phyloP scores from a whole-genome alignment of 2,888 invertebrate species.

The Electrophaes corylata region DNA sequence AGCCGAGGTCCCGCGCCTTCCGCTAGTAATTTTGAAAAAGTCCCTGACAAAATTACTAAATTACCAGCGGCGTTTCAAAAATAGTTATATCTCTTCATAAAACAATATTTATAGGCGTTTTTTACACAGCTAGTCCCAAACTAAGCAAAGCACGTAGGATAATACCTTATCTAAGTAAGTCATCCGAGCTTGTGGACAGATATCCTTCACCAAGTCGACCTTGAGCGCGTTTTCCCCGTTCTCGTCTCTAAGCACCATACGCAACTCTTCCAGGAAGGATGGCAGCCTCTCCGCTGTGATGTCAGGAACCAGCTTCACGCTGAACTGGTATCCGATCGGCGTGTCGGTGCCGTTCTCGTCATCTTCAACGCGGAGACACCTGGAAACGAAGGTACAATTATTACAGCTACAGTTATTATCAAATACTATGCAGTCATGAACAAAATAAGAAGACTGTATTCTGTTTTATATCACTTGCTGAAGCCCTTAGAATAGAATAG shows the following conservation, averaged over 20 bases:
- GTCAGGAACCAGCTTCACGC: constrained; percentile 76
- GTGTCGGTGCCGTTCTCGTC: constrained; percentile 50
- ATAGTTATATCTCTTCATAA: no score
- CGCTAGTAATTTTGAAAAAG: no score
- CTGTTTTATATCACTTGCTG: background rate
- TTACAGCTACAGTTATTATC: background rate
- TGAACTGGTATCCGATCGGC: constrained; percentile 78
- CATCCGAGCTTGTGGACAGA: constrained; percentile 78
- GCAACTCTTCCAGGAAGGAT: constrained; percentile 63
- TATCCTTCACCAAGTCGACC: constrained; percentile 69
- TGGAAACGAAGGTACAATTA: constrained; percentile 36
- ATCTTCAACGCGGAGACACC: constrained; percentile 83
- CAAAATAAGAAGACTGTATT: background rate
- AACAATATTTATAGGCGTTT: no score
- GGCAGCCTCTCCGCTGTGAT: constrained; percentile 58
- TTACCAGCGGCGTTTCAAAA: no score
- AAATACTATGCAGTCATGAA: background rate
- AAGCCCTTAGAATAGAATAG: no score
- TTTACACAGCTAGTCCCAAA: no score
- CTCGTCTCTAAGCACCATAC: constrained; percentile 47
- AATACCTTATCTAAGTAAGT: constrained; percentile 83
- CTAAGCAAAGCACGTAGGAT: no score
- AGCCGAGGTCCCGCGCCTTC: no score
- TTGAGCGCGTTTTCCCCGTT: constrained; percentile 50
- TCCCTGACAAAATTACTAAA: no score